phyloP scores from a whole-genome alignment of 2,797 vertebrate species.

The Tinamus major region DNA sequence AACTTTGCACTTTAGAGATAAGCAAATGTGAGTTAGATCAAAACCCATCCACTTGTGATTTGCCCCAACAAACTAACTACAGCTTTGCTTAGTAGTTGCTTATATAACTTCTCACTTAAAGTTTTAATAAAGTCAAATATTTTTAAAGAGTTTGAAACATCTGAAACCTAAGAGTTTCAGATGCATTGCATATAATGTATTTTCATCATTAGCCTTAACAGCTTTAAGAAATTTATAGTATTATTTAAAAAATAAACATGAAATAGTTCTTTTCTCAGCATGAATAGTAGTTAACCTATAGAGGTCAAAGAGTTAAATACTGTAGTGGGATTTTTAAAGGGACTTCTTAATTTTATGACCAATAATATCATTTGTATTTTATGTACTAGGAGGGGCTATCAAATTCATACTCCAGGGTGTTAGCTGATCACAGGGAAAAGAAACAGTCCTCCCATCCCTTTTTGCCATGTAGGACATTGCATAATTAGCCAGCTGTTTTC shows the following conservation, averaged over 20 bases:
- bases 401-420: conserved; percentile 23
- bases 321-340: conserved; percentile 38
- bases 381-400: neutral
- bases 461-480: neutral
- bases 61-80: neutral
- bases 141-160: conserved; percentile 19
- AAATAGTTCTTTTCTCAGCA: neutral
- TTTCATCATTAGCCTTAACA: neutral
- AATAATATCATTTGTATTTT: conserved; percentile 41
- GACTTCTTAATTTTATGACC: conserved; percentile 48
- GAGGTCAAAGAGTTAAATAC: conserved; percentile 49
- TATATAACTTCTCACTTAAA: neutral
- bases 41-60: neutral
- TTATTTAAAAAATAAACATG: conserved; percentile 33
- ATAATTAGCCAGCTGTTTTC: conserved; percentile 50
- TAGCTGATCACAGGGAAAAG: conserved; percentile 41
- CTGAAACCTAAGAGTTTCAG: neutral
- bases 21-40: neutral
- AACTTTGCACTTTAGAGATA: neutral
- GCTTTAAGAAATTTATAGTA: neutral
- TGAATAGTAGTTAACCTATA: conserved; percentile 3
- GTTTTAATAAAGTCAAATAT: neutral
- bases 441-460: conserved; percentile 27
- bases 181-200: neutral
- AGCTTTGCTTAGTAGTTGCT: neutral